These are phyloP conservation scores for Asteroscopus sphinx DNA, from an alignment of 2,888 invertebrate species.

Conservation along the genomic window DNA sequence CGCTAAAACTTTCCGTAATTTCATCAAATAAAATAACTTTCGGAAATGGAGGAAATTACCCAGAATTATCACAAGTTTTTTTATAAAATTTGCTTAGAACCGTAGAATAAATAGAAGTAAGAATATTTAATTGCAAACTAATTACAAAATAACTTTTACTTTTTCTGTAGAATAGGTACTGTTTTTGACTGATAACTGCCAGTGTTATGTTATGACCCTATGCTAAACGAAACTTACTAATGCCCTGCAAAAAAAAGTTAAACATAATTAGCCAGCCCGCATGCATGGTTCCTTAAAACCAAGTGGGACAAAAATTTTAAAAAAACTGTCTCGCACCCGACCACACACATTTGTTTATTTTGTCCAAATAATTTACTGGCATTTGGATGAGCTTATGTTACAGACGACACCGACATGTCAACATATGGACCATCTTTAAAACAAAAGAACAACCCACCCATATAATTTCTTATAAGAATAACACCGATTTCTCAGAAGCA, in stretches of 20 bases:
- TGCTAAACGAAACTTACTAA: too few species aligned
- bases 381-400: constrained; percentile 36
- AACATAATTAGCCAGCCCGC: too few species aligned
- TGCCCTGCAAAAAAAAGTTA: too few species aligned
- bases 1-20: constrained; percentile 25
- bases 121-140: too few species aligned
- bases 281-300: neutral
- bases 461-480: constrained; percentile 35
- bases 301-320: constrained; percentile 7
- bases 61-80: constrained; percentile 2
- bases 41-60: constrained; percentile 16
- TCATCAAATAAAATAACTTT: constrained; percentile 30
- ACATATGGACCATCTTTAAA: constrained; percentile 50
- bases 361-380: constrained; percentile 52
- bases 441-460: constrained; percentile 48
- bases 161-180: too few species aligned
- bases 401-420: constrained; percentile 44
- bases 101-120: too few species aligned
- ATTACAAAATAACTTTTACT: too few species aligned
- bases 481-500: constrained; percentile 41
- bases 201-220: too few species aligned
- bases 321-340: constrained; percentile 39
- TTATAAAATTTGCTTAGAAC: too few species aligned
- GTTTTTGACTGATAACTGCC: too few species aligned
- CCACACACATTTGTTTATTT: constrained; percentile 64